A percentile compares a stretch with the other conserved stretches of the same genome.
These are phyloP conservation scores for Benthosema pterotum DNA, from an alignment of 2,797 vertebrate species.

Conservation along the genomic window DNA sequence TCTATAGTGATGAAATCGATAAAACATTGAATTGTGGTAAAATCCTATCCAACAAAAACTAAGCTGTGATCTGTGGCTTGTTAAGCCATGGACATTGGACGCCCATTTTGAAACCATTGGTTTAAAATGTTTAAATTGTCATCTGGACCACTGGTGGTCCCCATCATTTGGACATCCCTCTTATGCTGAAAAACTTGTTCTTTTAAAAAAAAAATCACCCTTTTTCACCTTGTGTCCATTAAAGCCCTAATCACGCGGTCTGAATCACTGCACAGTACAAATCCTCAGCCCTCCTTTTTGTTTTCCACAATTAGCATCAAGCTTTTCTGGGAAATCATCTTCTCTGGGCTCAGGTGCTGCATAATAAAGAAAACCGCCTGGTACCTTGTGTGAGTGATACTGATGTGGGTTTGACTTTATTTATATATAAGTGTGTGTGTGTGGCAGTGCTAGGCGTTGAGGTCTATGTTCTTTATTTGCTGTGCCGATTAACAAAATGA, in stretches of 20 bases:
- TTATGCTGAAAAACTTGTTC: background rate
- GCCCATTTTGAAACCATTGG: too few relatives aligned
- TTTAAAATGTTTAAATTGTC: too few relatives aligned
- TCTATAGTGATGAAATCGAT: too few relatives aligned
- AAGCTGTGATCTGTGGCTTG: too few relatives aligned
- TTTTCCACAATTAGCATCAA: slow-evolving; percentile 74
- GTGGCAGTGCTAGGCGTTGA: slow-evolving; percentile 13
- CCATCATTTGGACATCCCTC: too few relatives aligned
- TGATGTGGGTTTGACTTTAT: slow-evolving; percentile 50
- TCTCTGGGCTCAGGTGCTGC: slow-evolving; percentile 84
- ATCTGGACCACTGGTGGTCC: background rate
- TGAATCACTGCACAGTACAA: background rate
- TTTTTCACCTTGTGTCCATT: too few relatives aligned
- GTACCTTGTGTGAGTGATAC: slow-evolving; percentile 79
- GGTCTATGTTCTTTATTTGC: slow-evolving; percentile 25
- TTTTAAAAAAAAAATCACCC: slow-evolving; percentile 10
- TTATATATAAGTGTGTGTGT: slow-evolving; percentile 28
- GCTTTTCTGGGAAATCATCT: slow-evolving; percentile 83
- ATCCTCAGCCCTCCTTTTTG: slow-evolving; percentile 32
- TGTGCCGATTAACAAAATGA: slow-evolving; percentile 9
- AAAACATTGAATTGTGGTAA: too few relatives aligned
- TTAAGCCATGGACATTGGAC: too few relatives aligned
- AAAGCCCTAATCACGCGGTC: slow-evolving; percentile 30
- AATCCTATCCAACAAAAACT: too few relatives aligned
- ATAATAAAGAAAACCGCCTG: slow-evolving; percentile 79